Percentiles rank a stretch among this genome's conserved stretches.
Evolutionary conservation across 2,113 vertebrate genomes (phyloP).

Genomic region (Tringa solitaria): DNA sequence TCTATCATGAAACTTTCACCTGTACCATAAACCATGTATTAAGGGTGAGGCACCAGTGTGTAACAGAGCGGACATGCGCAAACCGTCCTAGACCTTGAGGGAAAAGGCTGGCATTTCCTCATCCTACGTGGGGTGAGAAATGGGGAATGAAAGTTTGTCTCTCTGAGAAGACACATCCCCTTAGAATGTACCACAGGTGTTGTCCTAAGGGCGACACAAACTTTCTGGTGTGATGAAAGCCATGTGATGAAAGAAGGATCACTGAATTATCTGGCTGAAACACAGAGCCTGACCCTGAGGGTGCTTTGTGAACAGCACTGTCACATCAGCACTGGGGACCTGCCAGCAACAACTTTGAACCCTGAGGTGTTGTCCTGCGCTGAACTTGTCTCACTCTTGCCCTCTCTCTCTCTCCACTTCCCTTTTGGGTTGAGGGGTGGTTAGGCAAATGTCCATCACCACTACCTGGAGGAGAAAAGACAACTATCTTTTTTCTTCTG

Average conservation of each 20-base stretch:
- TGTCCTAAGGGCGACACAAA: constrained; percentile 1
- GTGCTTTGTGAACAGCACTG: neutral
- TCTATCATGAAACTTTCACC: neutral
- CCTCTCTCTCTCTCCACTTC: neutral
- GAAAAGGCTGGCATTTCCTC: neutral
- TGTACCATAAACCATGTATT: neutral
- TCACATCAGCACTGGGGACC: neutral
- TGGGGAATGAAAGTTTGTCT: constrained; percentile 28
- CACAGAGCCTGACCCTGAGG: constrained; percentile 2
- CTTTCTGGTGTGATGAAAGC: constrained; percentile 37
- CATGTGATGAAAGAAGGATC: constrained; percentile 35
- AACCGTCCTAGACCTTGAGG: neutral
- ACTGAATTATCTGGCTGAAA: constrained; percentile 44
- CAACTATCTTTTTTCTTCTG: neutral
- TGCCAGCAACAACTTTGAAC: constrained; percentile 56
- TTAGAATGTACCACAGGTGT: neutral
- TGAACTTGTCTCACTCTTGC: neutral
- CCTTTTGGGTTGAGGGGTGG: neutral
- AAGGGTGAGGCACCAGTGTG: neutral
- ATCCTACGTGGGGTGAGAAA: neutral
- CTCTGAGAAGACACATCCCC: constrained; percentile 25
- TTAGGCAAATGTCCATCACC: neutral
- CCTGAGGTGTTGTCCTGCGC: constrained; percentile 40
- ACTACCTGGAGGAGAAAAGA: neutral
- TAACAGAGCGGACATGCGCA: neutral